Evolutionary conservation across 2,113 vertebrate species (phyloP).

Genomic region (Silurus meridionalis): DNA sequence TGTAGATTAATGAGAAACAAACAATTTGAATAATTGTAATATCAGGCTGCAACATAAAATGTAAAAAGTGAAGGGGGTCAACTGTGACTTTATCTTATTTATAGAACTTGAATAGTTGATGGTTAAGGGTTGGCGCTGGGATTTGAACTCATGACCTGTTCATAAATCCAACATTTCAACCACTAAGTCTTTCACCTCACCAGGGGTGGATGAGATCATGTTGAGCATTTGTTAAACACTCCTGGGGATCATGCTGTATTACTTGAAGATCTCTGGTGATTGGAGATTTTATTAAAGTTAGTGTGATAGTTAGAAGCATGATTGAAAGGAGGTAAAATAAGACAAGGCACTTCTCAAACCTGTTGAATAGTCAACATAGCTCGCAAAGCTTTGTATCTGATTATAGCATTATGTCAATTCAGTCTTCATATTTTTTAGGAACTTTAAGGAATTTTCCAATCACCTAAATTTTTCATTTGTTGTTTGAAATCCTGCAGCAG

Average conservation of each 20-base stretch:
- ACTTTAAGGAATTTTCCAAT: neutral
- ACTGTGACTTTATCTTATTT: no score
- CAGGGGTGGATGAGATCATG: neutral
- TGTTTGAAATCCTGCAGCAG: neutral
- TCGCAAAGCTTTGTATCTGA: no score
- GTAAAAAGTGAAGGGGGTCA: no score
- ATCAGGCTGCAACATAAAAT: no score
- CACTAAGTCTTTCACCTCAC: neutral
- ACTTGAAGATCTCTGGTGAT: neutral
- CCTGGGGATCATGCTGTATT: no score
- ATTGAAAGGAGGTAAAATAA: neutral
- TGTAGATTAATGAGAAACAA: no score
- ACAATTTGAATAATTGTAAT: no score
- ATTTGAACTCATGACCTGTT: no score
- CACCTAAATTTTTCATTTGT: neutral
- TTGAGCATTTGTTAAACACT: no score
- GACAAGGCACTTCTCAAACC: neutral
- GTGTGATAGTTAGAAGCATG: neutral
- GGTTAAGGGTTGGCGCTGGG: no score
- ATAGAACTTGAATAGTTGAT: no score
- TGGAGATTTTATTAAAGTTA: neutral
- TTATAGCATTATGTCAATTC: neutral
- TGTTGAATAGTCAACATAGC: neutral
- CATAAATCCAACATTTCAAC: no score
- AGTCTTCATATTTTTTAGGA: neutral